These are phyloP conservation scores for Gallinago undulata DNA, from an alignment of 2,113 vertebrate species.

Conservation along the genomic window DNA sequence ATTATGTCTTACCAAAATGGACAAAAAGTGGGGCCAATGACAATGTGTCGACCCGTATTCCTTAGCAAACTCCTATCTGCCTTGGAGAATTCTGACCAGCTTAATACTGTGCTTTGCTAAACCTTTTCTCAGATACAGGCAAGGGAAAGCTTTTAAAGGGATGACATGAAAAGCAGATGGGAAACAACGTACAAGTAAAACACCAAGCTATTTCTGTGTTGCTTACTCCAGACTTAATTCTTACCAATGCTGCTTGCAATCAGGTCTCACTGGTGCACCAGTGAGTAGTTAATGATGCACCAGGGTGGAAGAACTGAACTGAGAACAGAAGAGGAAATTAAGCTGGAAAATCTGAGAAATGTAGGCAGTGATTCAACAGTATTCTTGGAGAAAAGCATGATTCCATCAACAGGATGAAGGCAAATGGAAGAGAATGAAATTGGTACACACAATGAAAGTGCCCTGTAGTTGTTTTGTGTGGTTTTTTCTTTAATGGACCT, in stretches of 20 bases:
- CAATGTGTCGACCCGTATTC: fast-evolving
- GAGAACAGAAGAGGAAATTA: not conserved
- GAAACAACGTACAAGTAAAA: not conserved
- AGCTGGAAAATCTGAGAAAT: slow-evolving; percentile 14
- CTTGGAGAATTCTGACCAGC: not conserved
- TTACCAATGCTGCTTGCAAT: not conserved
- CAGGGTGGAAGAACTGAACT: not conserved
- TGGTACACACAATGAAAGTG: fast-evolving
- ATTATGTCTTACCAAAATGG: not conserved
- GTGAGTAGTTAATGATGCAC: slow-evolving; percentile 30
- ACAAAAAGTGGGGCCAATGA: fast-evolving
- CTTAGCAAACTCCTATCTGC: not conserved
- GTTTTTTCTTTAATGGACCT: not conserved
- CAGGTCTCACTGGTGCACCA: not conserved
- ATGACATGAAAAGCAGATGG: not conserved
- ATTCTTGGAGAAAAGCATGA: not conserved
- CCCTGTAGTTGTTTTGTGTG: not conserved
- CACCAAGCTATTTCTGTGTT: not conserved
- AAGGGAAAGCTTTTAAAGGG: not conserved
- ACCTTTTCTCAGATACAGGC: not conserved
- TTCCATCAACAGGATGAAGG: not conserved
- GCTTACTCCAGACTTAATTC: not conserved
- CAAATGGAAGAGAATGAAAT: not conserved
- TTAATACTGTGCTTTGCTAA: not conserved
- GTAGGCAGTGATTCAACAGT: not conserved